Evolutionary conservation across 2,888 invertebrate species (phyloP).

Genomic region (Meghimatium bilineatum): DNA sequence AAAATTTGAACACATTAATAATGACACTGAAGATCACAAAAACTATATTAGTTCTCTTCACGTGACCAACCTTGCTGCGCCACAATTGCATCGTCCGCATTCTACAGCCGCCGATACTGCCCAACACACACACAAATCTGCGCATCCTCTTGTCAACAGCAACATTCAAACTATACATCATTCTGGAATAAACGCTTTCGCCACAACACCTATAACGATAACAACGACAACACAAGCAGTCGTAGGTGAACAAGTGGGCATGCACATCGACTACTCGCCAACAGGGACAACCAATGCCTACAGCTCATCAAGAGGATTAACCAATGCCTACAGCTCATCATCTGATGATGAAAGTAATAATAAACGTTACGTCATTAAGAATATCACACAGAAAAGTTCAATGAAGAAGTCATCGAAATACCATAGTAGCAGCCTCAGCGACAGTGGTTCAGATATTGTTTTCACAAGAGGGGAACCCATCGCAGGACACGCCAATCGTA

Average conservation of each 20-base stretch:
- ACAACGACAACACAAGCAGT: slow-evolving; percentile 49
- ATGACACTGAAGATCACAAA: not conserved
- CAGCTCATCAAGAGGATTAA: not conserved
- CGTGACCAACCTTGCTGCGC: slow-evolving; percentile 12
- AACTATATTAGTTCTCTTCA: slow-evolving; percentile 14
- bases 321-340: not conserved
- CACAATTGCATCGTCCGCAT: not conserved
- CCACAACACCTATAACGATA: slow-evolving; percentile 37
- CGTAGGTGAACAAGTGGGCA: slow-evolving; percentile 49
- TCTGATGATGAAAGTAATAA: slow-evolving; percentile 19
- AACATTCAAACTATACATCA: not conserved
- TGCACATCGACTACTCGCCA: slow-evolving; percentile 49
- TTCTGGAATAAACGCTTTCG: not conserved
- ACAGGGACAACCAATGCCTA: not conserved
- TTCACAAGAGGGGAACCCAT: not conserved
- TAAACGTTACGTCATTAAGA: slow-evolving; percentile 25
- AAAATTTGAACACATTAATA: slow-evolving; percentile 19
- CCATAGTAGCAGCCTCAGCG: slow-evolving; percentile 26
- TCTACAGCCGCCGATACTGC: not conserved
- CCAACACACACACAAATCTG: not conserved
- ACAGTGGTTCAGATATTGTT: slow-evolving; percentile 34
- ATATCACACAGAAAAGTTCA: slow-evolving; percentile 34
- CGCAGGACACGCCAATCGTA: not conserved
- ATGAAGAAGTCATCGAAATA: slow-evolving; percentile 27
- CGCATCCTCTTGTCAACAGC: not conserved